Evolutionary conservation across 2,888 invertebrate genomes (phyloP), one percentile per base, ranked within the genome.

Genomic region (Ennomos erosarius): DNA sequence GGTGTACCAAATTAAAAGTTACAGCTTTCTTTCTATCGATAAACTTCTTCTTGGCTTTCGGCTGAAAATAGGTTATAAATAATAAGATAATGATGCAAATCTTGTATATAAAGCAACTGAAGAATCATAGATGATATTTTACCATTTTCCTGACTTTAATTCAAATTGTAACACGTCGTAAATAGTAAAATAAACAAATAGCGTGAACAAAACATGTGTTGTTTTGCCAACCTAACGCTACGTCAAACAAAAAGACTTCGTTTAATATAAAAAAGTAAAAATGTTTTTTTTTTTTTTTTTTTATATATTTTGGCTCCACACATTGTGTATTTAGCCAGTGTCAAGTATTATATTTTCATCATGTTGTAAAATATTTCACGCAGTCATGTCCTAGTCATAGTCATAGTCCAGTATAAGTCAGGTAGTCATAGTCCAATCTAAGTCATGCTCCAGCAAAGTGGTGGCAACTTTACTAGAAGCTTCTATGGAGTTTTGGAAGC

Each of bases 21-120:
- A 98, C 96, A 0, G 98, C 95, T 78, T 96, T 96, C 82, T 98
- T 98, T 73, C 97, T 97, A 81, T 98, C 97, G 74, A 99, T 98
- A 79, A 98, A 99, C 78, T 95, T 96, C 85, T 95, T 96, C 78
- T 94, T 95, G 60, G 95, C 94, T 76, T 94, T 95, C 42, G 95
- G 94, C 95, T 95, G 81, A 55, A 88, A 88, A 51, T 13, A 74
- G 71, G 73, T 79, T 77, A 76, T 49, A 48, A 10, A n/a, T 40
- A 46, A 38, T 33, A 38, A 12, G 60, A 55, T 63, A 61, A 34
- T 8, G 47, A 4, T 44, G 2, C 13, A 49, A n/a, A 34, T n/a
- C 45, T 37, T 11, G 10, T 10, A 8, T 5, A 0, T 33, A 0
- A 8, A 38, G 1, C 9, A 39, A 3, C n/a, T 33, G 0, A 9